phyloP scores from a whole-genome alignment of 2,797 vertebrate genomes.

The Coregonus sp. region DNA sequence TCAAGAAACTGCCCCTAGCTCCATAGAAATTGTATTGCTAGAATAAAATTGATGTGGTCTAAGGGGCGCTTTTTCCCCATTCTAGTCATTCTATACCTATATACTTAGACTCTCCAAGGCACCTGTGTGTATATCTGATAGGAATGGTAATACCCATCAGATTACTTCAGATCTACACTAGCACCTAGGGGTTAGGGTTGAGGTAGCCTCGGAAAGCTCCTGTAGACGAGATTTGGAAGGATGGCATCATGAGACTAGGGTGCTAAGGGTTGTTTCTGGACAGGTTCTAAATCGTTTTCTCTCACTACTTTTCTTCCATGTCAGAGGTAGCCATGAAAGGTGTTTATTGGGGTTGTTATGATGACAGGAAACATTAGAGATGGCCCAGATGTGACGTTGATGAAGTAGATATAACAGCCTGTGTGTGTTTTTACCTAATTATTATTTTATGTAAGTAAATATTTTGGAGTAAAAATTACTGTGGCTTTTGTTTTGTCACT shows the following conservation, averaged over 20 bases:
- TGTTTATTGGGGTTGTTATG: constrained; percentile 89
- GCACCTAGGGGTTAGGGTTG: neutral
- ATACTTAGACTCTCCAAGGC: no score
- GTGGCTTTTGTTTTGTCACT: constrained; percentile 90
- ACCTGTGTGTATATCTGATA: neutral
- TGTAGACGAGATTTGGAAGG: neutral
- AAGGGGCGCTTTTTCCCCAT: no score
- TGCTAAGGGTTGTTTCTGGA: neutral
- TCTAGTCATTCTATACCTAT: no score
- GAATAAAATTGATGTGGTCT: no score
- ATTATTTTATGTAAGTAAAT: constrained; percentile 81
- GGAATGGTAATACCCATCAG: neutral
- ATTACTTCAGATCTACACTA: neutral
- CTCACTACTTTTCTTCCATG: constrained; percentile 79
- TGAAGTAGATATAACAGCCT: constrained; percentile 51
- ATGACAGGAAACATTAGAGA: constrained; percentile 85
- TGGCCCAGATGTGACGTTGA: constrained; percentile 75
- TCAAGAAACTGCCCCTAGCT: neutral
- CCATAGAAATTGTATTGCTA: neutral
- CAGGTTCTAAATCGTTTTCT: constrained; percentile 46
- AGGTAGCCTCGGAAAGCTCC: neutral
- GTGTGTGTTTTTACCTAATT: constrained; percentile 76
- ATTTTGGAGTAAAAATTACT: constrained; percentile 84
- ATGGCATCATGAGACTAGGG: neutral
- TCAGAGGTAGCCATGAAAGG: constrained; percentile 71